Conservation (phyloP, 2,888 invertebrate species). For the Meta bourneti region DNA sequence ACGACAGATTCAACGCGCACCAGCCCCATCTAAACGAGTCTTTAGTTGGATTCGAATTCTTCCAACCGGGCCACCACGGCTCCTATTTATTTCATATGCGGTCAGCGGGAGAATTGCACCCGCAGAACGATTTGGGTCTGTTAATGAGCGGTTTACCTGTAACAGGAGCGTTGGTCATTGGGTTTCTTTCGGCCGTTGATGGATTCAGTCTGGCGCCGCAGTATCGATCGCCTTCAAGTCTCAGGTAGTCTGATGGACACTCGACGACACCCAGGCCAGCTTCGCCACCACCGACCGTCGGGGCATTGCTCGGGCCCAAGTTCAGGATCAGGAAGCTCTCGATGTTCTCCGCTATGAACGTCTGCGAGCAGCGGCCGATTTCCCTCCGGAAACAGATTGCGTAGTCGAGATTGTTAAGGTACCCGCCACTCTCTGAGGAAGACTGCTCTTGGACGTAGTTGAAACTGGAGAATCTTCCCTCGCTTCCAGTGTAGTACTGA, state of each 20-base stretch:
- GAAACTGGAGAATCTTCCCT: constrained; percentile 90
- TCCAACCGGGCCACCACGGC: no score
- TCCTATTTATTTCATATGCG: no score
- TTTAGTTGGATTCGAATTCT: no score
- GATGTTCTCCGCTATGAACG: constrained; percentile 57
- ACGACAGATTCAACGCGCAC: no score
- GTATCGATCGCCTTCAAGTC: constrained; percentile 75
- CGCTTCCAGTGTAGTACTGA: constrained; percentile 90
- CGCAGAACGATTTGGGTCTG: no score
- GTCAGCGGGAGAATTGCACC: no score
- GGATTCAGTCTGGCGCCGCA: constrained; percentile 77
- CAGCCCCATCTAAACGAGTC: no score
- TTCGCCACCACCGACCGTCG: constrained; percentile 63
- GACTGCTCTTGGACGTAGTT: constrained; percentile 87
- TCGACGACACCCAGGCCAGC: constrained; percentile 74
- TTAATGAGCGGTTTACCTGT: constrained; percentile 50
- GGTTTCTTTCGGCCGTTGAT: constrained; percentile 46
- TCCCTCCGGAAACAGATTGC: constrained; percentile 91
- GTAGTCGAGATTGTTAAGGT: constrained; percentile 86
- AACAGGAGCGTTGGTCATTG: constrained; percentile 72
- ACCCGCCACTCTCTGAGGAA: constrained; percentile 61
- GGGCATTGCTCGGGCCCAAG: constrained; percentile 45
- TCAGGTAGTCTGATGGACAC: constrained; percentile 75
- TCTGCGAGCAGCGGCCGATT: constrained; percentile 90
- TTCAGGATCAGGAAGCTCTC: constrained; percentile 66